Conservation (phyloP, 2,797 vertebrate genomes). For the Halcyon badia region DNA sequence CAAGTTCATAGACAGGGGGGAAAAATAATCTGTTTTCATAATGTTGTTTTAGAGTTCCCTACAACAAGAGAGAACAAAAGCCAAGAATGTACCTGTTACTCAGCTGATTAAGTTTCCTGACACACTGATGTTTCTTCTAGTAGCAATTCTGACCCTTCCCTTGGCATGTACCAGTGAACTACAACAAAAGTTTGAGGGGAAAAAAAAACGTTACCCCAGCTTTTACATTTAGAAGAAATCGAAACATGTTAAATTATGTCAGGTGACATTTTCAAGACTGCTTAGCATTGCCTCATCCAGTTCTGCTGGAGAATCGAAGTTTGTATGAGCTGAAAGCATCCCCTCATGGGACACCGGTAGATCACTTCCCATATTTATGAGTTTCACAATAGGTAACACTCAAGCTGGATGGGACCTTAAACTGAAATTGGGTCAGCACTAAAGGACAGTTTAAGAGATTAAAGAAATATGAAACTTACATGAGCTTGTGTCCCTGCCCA, state of each 20-base stretch:
- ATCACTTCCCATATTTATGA: neutral
- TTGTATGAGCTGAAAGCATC: neutral
- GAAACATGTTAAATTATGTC: neutral
- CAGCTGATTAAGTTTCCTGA: neutral
- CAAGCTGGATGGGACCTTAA: neutral
- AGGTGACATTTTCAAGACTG: neutral
- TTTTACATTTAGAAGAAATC: neutral
- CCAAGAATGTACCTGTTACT: neutral
- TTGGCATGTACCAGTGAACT: neutral
- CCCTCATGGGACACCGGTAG: neutral
- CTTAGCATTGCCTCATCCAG: neutral
- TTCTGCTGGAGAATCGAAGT: neutral
- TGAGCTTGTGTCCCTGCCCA: neutral
- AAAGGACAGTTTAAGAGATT: neutral
- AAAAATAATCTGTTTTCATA: neutral
- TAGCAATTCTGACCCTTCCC: neutral
- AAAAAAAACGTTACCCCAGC: neutral
- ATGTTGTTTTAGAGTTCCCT: neutral
- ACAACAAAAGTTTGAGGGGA: neutral
- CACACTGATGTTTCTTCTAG: neutral
- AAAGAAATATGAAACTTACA: neutral
- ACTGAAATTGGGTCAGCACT: neutral
- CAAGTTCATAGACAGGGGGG: neutral
- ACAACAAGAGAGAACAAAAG: neutral
- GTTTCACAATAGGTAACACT: neutral